phyloP scores from a whole-genome alignment of 2,888 invertebrate genomes.

The Acrocyrtus sp. region DNA sequence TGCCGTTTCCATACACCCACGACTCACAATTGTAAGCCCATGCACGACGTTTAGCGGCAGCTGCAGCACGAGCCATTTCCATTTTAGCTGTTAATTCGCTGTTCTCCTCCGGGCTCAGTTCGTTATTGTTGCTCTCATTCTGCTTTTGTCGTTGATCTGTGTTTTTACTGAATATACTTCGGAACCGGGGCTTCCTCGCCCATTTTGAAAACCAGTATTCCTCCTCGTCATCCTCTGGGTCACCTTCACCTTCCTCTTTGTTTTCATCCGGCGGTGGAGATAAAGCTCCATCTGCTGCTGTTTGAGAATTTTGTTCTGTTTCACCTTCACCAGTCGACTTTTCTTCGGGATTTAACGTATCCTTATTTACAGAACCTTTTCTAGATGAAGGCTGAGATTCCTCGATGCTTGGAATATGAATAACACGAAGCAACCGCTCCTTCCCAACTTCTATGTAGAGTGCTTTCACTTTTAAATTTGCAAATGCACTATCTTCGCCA shows the following conservation, averaged over 20 bases:
- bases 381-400: neutral
- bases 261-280: neutral
- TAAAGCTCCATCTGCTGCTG: neutral
- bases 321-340: neutral
- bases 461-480: slow-evolving; percentile 24
- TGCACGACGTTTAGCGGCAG: slow-evolving; percentile 43
- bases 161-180: slow-evolving; percentile 63
- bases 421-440: slow-evolving; percentile 56
- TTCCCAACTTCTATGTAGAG: slow-evolving; percentile 59
- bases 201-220: slow-evolving; percentile 69
- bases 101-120: slow-evolving; percentile 4
- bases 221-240: slow-evolving; percentile 64
- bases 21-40: slow-evolving; percentile 54
- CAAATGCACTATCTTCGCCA: neutral
- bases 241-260: slow-evolving; percentile 8
- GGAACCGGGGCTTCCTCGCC: slow-evolving; percentile 67
- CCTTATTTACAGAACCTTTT: neutral
- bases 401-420: slow-evolving; percentile 42
- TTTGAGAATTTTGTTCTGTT: neutral
- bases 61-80: slow-evolving; percentile 44
- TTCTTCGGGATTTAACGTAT: too few species aligned
- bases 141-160: slow-evolving; percentile 64
- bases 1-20: too few species aligned
- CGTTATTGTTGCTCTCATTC: slow-evolving; percentile 16
- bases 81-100: slow-evolving; percentile 18